A percentile compares a stretch with the other conserved stretches of the same genome.
These are phyloP conservation scores for Mongoloraphidia duomilia DNA, from an alignment of 2,888 invertebrate species.

Conservation along the genomic window DNA sequence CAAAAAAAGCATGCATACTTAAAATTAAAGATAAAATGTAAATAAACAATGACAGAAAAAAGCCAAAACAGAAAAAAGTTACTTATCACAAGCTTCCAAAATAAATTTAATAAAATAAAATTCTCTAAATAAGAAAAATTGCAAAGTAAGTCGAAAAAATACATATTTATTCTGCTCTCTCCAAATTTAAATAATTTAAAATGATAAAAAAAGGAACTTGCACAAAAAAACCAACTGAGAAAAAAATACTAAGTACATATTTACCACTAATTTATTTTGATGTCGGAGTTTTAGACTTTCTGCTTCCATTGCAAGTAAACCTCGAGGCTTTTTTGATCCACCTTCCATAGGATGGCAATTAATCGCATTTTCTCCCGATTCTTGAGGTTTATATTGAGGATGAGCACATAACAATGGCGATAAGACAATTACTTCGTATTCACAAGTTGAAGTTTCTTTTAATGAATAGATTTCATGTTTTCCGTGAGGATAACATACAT, in stretches of 20 bases:
- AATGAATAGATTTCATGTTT: conserved; percentile 86
- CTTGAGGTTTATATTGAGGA: conserved; percentile 71
- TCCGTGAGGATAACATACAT: conserved; percentile 79
- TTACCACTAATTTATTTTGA: conserved; percentile 38
- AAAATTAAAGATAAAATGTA: too few relatives aligned
- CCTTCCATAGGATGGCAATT: conserved; percentile 54
- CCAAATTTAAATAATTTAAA: background rate
- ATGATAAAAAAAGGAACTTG: conserved; percentile 7
- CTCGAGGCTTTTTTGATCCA: conserved; percentile 57
- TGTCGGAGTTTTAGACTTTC: conserved; percentile 55
- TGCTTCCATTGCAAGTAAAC: conserved; percentile 53
- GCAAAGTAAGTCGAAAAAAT: conserved; percentile 7
- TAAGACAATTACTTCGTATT: conserved; percentile 84
- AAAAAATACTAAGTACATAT: too few relatives aligned
- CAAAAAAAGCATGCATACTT: too few relatives aligned
- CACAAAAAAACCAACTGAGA: conserved; percentile 1
- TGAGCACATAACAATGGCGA: conserved; percentile 79
- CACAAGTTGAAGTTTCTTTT: conserved; percentile 86
- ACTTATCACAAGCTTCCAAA: conserved; percentile 4
- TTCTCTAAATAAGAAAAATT: conserved; percentile 2
- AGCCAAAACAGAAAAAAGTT: conserved; percentile 4
- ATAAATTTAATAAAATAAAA: conserved; percentile 4
- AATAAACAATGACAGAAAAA: conserved; percentile 1
- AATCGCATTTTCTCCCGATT: conserved; percentile 62
- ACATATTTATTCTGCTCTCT: background rate